These are phyloP conservation scores for Tribolium freemani DNA, from an alignment of 2,888 invertebrate genomes.

Conservation along the genomic window DNA sequence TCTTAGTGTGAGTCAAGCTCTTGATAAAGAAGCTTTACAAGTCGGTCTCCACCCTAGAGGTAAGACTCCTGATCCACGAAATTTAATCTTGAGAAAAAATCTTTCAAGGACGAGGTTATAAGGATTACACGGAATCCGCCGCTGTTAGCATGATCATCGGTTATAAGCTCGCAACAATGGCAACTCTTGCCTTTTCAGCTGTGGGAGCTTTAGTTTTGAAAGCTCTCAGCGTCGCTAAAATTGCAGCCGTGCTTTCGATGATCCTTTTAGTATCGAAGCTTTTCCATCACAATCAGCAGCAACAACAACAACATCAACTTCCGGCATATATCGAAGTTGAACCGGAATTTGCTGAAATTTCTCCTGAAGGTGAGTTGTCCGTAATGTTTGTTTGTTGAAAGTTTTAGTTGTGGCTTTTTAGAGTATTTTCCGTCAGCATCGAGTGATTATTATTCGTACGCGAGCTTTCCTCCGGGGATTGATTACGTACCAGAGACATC, in stretches of 20 bases:
- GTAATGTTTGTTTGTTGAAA: not conserved
- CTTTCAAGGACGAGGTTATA: not conserved
- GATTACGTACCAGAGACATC: constrained; percentile 51
- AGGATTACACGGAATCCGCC: constrained; percentile 70
- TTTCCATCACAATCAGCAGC: constrained; percentile 49
- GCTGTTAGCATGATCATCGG: constrained; percentile 78
- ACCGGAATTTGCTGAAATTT: constrained; percentile 48
- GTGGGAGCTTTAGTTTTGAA: constrained; percentile 77
- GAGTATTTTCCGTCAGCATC: constrained; percentile 68
- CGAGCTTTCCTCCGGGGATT: constrained; percentile 32
- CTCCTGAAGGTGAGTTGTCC: constrained; percentile 1
- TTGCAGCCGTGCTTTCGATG: constrained; percentile 76
- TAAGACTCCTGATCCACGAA: constrained; percentile 40
- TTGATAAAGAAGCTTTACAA: constrained; percentile 69
- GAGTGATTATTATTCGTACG: constrained; percentile 57
- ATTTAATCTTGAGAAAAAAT: not conserved
- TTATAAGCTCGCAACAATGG: constrained; percentile 77
- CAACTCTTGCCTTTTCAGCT: constrained; percentile 74
- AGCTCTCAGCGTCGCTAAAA: constrained; percentile 78
- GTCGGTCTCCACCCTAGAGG: constrained; percentile 63
- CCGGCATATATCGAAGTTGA: constrained; percentile 67
- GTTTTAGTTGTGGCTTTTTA: not conserved
- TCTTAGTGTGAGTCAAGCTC: constrained; percentile 70
- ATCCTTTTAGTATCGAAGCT: constrained; percentile 67
- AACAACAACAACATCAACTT: not conserved